Percentiles rank a stretch among this genome's conserved stretches.
phyloP scores from a whole-genome alignment of 64 coral and sea anemone genomes.

The Montipora efflorescens region DNA sequence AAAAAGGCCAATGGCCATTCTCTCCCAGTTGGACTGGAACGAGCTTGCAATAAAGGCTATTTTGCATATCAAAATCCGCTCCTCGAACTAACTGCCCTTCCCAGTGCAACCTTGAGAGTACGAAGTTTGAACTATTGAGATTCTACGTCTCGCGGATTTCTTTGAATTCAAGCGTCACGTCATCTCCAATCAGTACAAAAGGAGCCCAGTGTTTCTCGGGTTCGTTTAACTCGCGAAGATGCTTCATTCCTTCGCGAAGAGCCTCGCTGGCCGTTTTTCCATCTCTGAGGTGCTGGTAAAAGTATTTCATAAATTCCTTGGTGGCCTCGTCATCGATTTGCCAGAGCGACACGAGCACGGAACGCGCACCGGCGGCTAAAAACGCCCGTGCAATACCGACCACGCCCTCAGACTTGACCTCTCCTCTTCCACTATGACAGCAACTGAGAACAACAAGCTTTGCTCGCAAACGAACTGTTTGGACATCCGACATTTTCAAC shows the following conservation, averaged over 20 bases:
- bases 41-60: too few species aligned
- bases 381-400: slow-evolving; percentile 11
- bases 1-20: too few species aligned
- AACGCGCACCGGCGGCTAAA: slow-evolving; percentile 5
- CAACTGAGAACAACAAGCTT: slow-evolving; percentile 11
- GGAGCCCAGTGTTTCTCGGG: slow-evolving; percentile 12
- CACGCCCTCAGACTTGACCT: slow-evolving; percentile 3
- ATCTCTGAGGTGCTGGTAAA: neutral
- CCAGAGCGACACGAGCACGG: neutral
- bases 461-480: neutral
- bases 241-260: neutral
- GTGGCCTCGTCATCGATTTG: neutral
- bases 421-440: neutral
- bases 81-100: too few species aligned
- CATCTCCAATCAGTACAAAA: slow-evolving; percentile 1
- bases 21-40: too few species aligned
- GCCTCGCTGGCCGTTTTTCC: neutral
- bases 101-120: too few species aligned
- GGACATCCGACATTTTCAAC: slow-evolving; percentile 8
- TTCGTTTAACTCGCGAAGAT: neutral
- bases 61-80: too few species aligned
- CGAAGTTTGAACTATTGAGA: too few species aligned
- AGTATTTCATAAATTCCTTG: neutral
- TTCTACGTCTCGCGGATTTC: neutral
- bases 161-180: neutral